A percentile compares a stretch with the other conserved stretches of the same genome.
These are phyloP conservation scores for Conomelus anceps DNA, from an alignment of 2,888 invertebrate species.

Conservation along the genomic window DNA sequence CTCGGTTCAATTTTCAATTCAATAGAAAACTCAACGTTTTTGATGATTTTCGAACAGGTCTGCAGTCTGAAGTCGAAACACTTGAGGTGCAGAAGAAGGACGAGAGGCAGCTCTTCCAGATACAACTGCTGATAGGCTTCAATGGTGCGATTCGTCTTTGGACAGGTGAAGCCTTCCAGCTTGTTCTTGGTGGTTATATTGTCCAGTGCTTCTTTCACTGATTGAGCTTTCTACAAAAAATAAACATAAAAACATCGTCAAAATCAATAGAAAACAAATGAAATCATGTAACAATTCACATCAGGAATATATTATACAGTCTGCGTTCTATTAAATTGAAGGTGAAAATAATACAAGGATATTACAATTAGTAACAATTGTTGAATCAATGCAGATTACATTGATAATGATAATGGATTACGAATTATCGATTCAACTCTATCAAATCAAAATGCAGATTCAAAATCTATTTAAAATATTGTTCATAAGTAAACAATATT, in stretches of 20 bases:
- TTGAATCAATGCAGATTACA: too few relatives aligned
- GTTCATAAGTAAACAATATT: too few relatives aligned
- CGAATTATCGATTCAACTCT: too few relatives aligned
- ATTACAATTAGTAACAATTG: too few relatives aligned
- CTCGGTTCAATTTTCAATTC: conserved; percentile 85
- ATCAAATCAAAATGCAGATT: too few relatives aligned
- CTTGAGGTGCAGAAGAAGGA: conserved; percentile 86
- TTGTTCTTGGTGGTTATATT: conserved; percentile 61
- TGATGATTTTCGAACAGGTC: conserved; percentile 86
- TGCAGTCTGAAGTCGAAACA: conserved; percentile 84
- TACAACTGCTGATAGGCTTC: conserved; percentile 87
- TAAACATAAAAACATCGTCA: not conserved
- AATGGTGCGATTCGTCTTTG: conserved; percentile 71
- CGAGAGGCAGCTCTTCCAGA: conserved; percentile 81
- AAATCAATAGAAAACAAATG: not conserved
- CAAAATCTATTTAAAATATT: too few relatives aligned
- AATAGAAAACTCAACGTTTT: conserved; percentile 82
- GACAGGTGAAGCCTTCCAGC: conserved; percentile 56
- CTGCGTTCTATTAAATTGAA: too few relatives aligned
- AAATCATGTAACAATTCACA: not conserved
- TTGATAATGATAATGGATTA: too few relatives aligned
- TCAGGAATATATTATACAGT: too few relatives aligned
- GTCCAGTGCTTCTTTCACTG: conserved; percentile 81
- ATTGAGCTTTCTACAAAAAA: conserved; percentile 61
- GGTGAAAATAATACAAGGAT: too few relatives aligned